Conservation (phyloP, 1,140 invertebrate species). For the Bombus waltoni region DNA sequence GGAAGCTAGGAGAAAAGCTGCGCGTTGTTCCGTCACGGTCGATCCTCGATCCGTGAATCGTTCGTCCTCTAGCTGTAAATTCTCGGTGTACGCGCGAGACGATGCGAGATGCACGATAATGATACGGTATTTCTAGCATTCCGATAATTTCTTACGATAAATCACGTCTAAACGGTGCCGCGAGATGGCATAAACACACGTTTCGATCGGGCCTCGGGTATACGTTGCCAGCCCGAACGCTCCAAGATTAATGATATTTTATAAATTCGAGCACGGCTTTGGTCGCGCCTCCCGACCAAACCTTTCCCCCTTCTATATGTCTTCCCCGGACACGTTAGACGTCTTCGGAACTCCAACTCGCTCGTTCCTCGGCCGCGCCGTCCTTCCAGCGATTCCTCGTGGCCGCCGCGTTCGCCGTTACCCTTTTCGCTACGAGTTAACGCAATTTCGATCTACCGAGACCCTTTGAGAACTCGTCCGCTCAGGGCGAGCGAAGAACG, state of each 20-base stretch:
- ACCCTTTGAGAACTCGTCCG: constrained; percentile 45
- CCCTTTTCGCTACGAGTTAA: constrained; percentile 45
- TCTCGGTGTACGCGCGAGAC: constrained; percentile 38
- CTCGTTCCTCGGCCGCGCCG: not conserved
- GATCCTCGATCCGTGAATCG: constrained; percentile 39
- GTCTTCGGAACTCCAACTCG: constrained; percentile 15
- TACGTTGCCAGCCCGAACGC: constrained; percentile 46
- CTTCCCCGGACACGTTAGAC: constrained; percentile 1
- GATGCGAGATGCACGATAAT: constrained; percentile 75
- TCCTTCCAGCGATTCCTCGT: not conserved
- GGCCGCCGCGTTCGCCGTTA: not conserved
- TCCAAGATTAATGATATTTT: constrained; percentile 78
- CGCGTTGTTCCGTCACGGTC: constrained; percentile 40
- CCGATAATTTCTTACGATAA: constrained; percentile 82
- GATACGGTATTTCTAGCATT: constrained; percentile 82
- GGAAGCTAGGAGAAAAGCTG: constrained; percentile 20
- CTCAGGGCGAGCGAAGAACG: not conserved
- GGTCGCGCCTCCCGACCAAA: constrained; percentile 36
- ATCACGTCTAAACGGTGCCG: constrained; percentile 80
- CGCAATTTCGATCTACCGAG: constrained; percentile 58
- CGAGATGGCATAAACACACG: constrained; percentile 81
- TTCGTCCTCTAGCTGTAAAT: constrained; percentile 57
- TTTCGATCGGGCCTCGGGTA: constrained; percentile 65
- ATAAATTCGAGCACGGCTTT: constrained; percentile 72
- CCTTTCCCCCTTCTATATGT: not conserved